These are phyloP conservation scores for Cottus gobio DNA, from an alignment of 2,113 vertebrate species.

Conservation along the genomic window DNA sequence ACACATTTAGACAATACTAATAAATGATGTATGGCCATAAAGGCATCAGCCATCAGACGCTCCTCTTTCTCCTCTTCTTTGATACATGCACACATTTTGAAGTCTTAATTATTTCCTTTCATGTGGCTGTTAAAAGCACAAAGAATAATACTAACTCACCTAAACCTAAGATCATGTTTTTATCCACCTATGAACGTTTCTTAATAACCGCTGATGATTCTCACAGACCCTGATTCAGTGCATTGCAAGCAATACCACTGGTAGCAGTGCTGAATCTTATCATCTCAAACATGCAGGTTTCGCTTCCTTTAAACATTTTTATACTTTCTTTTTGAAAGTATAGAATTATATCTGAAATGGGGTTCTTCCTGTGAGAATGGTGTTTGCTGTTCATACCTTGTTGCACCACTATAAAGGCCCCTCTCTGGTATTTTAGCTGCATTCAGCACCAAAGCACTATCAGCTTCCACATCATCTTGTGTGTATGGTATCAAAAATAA, in stretches of 20 bases:
- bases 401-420: neutral
- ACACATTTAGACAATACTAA: neutral
- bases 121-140: slow-evolving; percentile 31
- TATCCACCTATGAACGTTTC: slow-evolving; percentile 14
- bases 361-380: slow-evolving; percentile 11
- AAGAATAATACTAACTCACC: slow-evolving; percentile 31
- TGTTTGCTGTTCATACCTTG: slow-evolving; percentile 9
- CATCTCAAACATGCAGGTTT: slow-evolving; percentile 8
- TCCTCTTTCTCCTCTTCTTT: slow-evolving; percentile 2
- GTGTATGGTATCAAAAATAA: neutral
- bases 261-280: slow-evolving; percentile 1
- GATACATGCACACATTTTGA: slow-evolving; percentile 1
- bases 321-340: slow-evolving; percentile 5
- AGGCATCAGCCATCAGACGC: neutral
- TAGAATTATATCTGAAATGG: slow-evolving; percentile 24
- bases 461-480: neutral
- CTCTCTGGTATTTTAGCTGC: slow-evolving; percentile 3
- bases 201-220: slow-evolving; percentile 36
- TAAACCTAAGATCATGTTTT: slow-evolving; percentile 32
- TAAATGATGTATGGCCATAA: neutral
- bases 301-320: neutral
- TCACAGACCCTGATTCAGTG: slow-evolving; percentile 24
- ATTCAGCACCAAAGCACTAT: neutral
- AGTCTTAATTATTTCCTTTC: slow-evolving; percentile 19
- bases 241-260: slow-evolving; percentile 6